Evolutionary conservation across 2,888 invertebrate genomes (phyloP).

Genomic region (Acanthoscelides obtectus): DNA sequence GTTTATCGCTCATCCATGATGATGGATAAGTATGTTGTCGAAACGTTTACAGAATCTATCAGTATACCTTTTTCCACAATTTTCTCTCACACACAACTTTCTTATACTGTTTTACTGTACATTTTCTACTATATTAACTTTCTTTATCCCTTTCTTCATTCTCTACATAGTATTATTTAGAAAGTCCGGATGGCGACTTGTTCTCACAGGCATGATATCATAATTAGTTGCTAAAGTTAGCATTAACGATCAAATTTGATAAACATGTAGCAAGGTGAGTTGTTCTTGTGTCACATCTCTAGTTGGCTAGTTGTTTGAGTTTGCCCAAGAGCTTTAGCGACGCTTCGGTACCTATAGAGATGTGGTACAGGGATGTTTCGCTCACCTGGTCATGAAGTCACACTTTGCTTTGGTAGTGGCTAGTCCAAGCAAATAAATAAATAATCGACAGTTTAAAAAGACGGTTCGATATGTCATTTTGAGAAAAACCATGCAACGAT

Average conservation of each 20-base stretch:
- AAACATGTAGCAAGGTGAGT: background rate
- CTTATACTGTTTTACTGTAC: background rate
- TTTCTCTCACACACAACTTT: background rate
- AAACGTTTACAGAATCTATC: background rate
- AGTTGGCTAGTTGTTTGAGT: background rate
- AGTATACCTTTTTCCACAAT: background rate
- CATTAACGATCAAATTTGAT: background rate
- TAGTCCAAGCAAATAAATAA: background rate
- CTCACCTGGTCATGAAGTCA: background rate
- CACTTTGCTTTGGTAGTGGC: background rate
- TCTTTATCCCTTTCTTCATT: background rate
- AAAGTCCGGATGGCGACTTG: conserved; percentile 10
- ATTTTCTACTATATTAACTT: background rate
- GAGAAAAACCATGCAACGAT: too few species aligned
- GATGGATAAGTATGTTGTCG: background rate
- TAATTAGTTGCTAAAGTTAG: conserved; percentile 10
- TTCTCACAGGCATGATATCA: conserved; percentile 14
- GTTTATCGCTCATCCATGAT: background rate
- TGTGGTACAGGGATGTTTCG: background rate
- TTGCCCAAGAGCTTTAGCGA: background rate
- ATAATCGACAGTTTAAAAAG: background rate
- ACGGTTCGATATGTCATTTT: background rate
- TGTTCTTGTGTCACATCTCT: background rate
- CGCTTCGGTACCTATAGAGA: background rate
- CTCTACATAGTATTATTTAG: conserved; percentile 9